phyloP scores from a whole-genome alignment of 2,888 invertebrate species.

The Lycocerus yunnanus region DNA sequence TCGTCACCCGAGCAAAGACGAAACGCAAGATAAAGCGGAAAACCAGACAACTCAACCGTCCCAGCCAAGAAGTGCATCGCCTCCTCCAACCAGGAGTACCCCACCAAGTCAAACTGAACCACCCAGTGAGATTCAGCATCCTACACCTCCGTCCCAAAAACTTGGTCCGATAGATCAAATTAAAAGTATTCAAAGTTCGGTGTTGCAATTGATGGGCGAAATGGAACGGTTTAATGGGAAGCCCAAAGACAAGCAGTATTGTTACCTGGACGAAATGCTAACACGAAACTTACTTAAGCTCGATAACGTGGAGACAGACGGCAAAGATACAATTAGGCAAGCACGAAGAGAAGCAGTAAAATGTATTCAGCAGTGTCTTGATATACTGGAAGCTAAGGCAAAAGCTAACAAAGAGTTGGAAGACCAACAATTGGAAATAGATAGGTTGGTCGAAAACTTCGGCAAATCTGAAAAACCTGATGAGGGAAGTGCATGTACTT shows the following conservation, averaged over 20 bases:
- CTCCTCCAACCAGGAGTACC: conserved; percentile 38
- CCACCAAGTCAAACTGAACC: conserved; percentile 44
- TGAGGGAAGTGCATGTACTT: conserved; percentile 7
- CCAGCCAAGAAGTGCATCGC: conserved; percentile 22
- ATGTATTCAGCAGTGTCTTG: conserved; percentile 85
- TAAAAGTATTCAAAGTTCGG: conserved; percentile 78
- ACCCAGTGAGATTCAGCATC: conserved; percentile 42
- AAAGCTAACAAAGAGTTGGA: conserved; percentile 52
- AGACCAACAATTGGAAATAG: conserved; percentile 23
- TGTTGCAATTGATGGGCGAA: conserved; percentile 75
- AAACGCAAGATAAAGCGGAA: conserved; percentile 48
- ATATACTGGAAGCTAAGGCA: conserved; percentile 79
- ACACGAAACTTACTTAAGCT: conserved; percentile 89
- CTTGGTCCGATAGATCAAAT: conserved; percentile 78
- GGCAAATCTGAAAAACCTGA: conserved; percentile 24
- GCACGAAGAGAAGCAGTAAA: conserved; percentile 88
- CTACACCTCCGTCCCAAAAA: conserved; percentile 41
- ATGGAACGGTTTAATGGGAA: conserved; percentile 76
- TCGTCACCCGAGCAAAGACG: conserved; percentile 53
- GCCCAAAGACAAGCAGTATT: conserved; percentile 79
- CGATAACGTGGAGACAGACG: conserved; percentile 91
- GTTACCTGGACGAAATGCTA: conserved; percentile 93
- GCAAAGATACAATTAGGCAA: conserved; percentile 84
- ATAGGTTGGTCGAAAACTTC: conserved; percentile 25
- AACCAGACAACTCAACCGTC: conserved; percentile 40